These are phyloP conservation scores for Poecilia latipinna DNA, from an alignment of 2,113 vertebrate species.

Conservation along the genomic window DNA sequence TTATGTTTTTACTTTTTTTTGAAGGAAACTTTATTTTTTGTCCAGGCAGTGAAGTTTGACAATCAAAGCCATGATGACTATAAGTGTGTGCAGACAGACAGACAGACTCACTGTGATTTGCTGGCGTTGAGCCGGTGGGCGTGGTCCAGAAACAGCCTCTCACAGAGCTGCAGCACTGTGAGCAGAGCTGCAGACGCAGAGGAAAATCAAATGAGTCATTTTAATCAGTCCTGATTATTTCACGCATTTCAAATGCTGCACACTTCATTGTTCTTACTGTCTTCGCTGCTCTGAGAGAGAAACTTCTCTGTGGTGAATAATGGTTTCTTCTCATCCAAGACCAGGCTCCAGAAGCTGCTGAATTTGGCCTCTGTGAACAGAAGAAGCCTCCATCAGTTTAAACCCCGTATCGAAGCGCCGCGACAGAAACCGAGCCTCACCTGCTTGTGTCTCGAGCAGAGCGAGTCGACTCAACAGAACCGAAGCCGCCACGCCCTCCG, in stretches of 20 bases:
- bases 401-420: not conserved
- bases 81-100: not conserved
- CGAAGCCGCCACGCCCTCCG: slow-evolving; percentile 89
- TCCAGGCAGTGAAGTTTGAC: too few relatives aligned
- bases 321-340: slow-evolving; percentile 95
- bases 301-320: slow-evolving; percentile 97
- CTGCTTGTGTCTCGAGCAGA: slow-evolving; percentile 85
- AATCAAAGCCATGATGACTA: not conserved
- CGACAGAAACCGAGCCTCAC: slow-evolving; percentile 72
- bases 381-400: not conserved
- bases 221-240: not conserved
- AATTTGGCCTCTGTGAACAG: slow-evolving; percentile 87
- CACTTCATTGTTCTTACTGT: slow-evolving; percentile 81
- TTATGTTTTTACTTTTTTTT: too few relatives aligned
- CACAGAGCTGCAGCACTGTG: slow-evolving; percentile 89
- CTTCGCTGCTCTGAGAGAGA: slow-evolving; percentile 88
- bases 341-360: slow-evolving; percentile 88
- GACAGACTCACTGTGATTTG: slow-evolving; percentile 89
- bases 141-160: slow-evolving; percentile 92
- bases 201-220: not conserved
- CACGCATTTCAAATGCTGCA: not conserved
- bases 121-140: slow-evolving; percentile 84
- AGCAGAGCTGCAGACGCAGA: slow-evolving; percentile 67
- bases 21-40: too few relatives aligned
- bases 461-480: slow-evolving; percentile 90